Conservation (phyloP, 2,113 vertebrate genomes). For the Apeltes quadracus region DNA sequence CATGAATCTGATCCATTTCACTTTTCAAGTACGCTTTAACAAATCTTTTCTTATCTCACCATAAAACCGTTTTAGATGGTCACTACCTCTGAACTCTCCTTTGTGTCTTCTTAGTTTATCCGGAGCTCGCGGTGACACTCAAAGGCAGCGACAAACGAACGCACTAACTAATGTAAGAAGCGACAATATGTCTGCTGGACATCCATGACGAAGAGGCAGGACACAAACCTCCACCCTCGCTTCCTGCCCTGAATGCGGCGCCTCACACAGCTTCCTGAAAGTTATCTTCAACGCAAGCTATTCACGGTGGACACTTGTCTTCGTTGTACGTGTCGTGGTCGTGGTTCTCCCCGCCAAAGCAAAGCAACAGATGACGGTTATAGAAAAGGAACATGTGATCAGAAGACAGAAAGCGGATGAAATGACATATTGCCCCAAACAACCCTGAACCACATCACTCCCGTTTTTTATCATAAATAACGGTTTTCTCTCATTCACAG, state of each 20-base stretch:
- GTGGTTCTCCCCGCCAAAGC: not conserved
- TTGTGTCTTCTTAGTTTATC: constrained; percentile 3
- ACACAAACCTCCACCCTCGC: constrained; percentile 63
- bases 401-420: not conserved
- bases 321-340: not conserved
- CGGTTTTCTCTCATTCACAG: constrained; percentile 23
- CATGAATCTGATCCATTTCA: not conserved
- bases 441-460: not conserved
- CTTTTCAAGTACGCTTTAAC: not conserved
- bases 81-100: not conserved
- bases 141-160: not conserved
- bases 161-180: constrained; percentile 14
- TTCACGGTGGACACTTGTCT: constrained; percentile 22
- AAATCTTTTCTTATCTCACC: not conserved
- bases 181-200: constrained; percentile 51
- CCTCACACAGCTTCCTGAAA: constrained; percentile 52
- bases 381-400: not conserved
- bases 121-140: not conserved
- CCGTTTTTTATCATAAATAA: constrained; percentile 2
- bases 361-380: not conserved
- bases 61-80: not conserved
- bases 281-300: constrained; percentile 41
- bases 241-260: constrained; percentile 60
- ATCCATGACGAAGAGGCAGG: constrained; percentile 38
- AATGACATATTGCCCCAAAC: not conserved